Evolutionary conservation across 2,888 invertebrate genomes (phyloP).

Genomic region (Copidosoma aretas): DNA sequence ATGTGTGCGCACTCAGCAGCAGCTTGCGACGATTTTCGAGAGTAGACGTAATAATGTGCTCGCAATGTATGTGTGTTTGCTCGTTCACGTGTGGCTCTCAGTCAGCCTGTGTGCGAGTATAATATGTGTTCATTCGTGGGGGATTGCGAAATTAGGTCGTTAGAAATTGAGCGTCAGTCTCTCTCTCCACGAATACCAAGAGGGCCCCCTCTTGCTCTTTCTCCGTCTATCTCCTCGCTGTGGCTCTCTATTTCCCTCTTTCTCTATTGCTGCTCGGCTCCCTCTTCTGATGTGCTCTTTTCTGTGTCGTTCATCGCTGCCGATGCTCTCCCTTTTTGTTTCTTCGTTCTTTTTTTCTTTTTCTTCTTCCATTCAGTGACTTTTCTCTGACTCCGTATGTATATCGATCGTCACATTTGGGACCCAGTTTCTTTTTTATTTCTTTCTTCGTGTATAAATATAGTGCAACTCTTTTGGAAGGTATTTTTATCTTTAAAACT

Average conservation of each 20-base stretch:
- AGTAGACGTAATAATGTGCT: background rate
- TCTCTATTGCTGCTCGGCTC: background rate
- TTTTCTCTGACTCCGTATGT: background rate
- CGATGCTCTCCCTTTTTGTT: background rate
- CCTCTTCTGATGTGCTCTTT: background rate
- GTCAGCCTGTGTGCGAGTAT: no score
- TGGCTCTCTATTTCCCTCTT: conserved; percentile 1
- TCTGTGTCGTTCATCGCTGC: background rate
- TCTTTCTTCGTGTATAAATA: no score
- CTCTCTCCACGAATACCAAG: conserved; percentile 44
- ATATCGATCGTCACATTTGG: no score
- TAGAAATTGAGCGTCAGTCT: conserved; percentile 54
- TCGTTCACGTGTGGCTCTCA: conserved; percentile 3
- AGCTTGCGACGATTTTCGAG: background rate
- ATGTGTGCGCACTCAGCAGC: no score
- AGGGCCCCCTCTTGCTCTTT: conserved; percentile 25
- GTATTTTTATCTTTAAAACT: no score
- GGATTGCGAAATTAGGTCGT: conserved; percentile 59
- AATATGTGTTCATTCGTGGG: conserved; percentile 14
- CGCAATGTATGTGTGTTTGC: background rate
- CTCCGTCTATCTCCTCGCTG: conserved; percentile 8
- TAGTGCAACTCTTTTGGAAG: no score
- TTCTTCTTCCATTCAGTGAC: conserved; percentile 8
- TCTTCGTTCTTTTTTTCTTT: conserved; percentile 15
- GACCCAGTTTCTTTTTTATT: no score